Evolutionary conservation across 2,888 invertebrate species (phyloP).

Genomic region (Folsomia candida): DNA sequence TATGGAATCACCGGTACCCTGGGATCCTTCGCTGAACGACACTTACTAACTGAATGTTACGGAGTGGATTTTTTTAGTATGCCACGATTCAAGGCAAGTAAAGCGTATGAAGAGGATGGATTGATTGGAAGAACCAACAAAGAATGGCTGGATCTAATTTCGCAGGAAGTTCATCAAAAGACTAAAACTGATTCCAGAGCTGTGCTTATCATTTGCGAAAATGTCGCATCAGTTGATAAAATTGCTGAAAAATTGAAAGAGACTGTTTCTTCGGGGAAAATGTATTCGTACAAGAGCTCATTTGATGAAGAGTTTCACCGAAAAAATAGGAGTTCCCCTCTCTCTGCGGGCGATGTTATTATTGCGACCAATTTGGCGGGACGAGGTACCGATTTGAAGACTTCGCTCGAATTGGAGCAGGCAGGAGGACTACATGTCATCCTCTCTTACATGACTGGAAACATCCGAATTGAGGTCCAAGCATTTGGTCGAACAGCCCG

Average conservation of each 20-base stretch:
- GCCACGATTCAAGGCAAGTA: no score
- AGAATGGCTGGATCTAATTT: no score
- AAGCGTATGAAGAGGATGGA: no score
- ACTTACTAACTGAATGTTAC: no score
- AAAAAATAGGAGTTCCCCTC: not conserved
- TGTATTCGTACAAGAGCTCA: not conserved
- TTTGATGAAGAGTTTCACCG: not conserved
- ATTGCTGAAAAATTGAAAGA: constrained; percentile 24
- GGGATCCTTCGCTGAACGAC: constrained; percentile 52
- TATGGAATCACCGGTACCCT: constrained; percentile 55
- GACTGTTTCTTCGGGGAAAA: constrained; percentile 10
- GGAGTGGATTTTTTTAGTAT: no score
- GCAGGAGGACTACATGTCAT: constrained; percentile 55
- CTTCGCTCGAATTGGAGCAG: constrained; percentile 43
- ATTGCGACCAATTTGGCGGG: no score
- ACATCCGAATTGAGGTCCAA: constrained; percentile 54
- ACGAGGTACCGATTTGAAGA: no score
- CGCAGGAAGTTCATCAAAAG: not conserved
- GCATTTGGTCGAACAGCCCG: constrained; percentile 54
- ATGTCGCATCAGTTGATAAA: constrained; percentile 35
- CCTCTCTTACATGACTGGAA: constrained; percentile 54
- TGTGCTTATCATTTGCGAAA: constrained; percentile 52
- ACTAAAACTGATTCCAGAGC: constrained; percentile 31
- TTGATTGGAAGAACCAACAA: no score
- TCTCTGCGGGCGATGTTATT: constrained; percentile 49